A percentile compares a stretch with the other conserved stretches of the same genome.
Evolutionary conservation across 2,888 invertebrate species (phyloP).

Genomic region (Linnaemya vulpina): DNA sequence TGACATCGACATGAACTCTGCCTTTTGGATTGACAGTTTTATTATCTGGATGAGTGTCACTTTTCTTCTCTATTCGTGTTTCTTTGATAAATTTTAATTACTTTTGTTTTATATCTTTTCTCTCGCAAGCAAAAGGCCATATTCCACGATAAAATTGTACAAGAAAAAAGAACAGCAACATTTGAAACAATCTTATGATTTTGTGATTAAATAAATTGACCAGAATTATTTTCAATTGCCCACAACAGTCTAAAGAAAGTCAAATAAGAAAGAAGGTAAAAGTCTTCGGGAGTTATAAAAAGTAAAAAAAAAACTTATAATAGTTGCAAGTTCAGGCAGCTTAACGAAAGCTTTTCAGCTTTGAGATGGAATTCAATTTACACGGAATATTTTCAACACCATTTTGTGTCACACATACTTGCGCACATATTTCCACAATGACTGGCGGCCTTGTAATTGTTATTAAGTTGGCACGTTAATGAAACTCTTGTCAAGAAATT

Average conservation of each 20-base stretch:
- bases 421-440: neutral
- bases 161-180: neutral
- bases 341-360: neutral
- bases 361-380: neutral
- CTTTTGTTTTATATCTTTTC: neutral
- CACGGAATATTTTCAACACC: neutral
- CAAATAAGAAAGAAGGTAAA: conserved; percentile 32
- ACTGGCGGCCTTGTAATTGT: neutral
- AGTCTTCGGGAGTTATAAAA: neutral
- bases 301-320: conserved; percentile 4
- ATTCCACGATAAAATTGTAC: neutral
- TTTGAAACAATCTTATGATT: conserved; percentile 50
- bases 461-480: conserved; percentile 2
- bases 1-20: neutral
- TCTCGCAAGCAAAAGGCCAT: neutral
- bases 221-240: conserved; percentile 26
- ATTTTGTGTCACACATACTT: neutral
- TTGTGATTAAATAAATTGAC: conserved; percentile 47
- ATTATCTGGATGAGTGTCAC: neutral
- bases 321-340: neutral
- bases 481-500: conserved; percentile 50
- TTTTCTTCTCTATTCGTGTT: neutral
- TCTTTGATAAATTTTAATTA: conserved; percentile 27
- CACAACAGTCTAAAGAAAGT: neutral
- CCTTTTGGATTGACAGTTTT: neutral